phyloP scores from a whole-genome alignment of 2,888 invertebrate genomes.

The Polia nebulosa region DNA sequence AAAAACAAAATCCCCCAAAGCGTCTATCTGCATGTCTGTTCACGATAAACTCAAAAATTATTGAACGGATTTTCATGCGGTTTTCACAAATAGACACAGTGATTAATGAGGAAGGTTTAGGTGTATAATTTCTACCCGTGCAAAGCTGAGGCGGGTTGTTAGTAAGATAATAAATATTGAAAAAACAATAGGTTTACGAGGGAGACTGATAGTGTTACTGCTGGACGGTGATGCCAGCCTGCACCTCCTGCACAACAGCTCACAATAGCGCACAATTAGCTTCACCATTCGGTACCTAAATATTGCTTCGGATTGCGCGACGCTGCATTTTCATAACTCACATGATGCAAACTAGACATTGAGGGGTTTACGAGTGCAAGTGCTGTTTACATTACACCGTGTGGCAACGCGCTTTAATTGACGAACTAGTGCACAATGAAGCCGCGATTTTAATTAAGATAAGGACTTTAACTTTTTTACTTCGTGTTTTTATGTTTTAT shows the following conservation, averaged over 20 bases:
- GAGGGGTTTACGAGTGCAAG: slow-evolving; percentile 33
- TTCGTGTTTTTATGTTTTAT: slow-evolving; percentile 11
- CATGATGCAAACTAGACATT: slow-evolving; percentile 55
- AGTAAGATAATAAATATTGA: background rate
- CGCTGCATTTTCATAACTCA: slow-evolving; percentile 52
- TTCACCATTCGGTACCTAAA: slow-evolving; percentile 28
- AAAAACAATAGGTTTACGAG: slow-evolving; percentile 3
- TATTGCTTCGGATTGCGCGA: slow-evolving; percentile 26
- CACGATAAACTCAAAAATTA: no score
- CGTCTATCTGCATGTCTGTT: no score
- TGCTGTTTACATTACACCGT: slow-evolving; percentile 16
- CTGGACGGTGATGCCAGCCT: slow-evolving; percentile 25
- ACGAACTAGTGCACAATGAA: slow-evolving; percentile 39
- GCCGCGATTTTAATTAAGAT: slow-evolving; percentile 48
- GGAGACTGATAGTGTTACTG: slow-evolving; percentile 4
- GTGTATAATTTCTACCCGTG: no score
- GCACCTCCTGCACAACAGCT: slow-evolving; percentile 28
- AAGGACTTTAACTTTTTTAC: slow-evolving; percentile 15
- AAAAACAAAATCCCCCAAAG: no score
- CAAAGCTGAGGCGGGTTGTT: no score
- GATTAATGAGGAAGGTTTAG: no score
- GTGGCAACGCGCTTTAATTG: slow-evolving; percentile 41
- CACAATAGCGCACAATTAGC: slow-evolving; percentile 40
- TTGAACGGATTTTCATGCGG: no score
- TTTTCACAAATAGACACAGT: no score